These are phyloP conservation scores for Chironex yamaguchii DNA, from an alignment of 30 jellyfish, hydroid and myxozoan genomes.

Conservation along the genomic window DNA sequence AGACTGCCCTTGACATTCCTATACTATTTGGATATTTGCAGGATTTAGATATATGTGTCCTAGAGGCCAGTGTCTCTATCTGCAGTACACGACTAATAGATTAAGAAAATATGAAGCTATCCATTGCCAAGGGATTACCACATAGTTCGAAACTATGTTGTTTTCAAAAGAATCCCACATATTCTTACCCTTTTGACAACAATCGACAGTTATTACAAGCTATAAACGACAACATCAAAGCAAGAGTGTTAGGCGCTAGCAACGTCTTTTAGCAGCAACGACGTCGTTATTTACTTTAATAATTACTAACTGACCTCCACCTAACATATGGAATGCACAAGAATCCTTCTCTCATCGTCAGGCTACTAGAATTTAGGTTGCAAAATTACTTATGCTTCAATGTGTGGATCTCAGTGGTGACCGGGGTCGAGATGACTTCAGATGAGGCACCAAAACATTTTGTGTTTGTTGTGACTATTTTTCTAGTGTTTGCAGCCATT, in stretches of 20 bases:
- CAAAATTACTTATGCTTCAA: too few relatives aligned
- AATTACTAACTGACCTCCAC: too few relatives aligned
- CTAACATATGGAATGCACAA: too few relatives aligned
- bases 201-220: background rate
- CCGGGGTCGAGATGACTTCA: too few relatives aligned
- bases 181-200: background rate
- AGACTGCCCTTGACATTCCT: background rate
- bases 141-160: background rate
- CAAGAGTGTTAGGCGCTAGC: background rate
- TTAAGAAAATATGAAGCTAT: background rate
- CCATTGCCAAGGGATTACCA: background rate
- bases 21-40: background rate
- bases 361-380: too few relatives aligned
- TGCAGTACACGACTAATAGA: background rate
- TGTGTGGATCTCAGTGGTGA: too few relatives aligned
- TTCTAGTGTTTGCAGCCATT: too few relatives aligned
- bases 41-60: background rate
- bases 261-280: too few relatives aligned
- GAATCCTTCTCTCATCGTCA: too few relatives aligned
- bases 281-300: too few relatives aligned
- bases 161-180: background rate
- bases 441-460: too few relatives aligned
- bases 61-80: slow-evolving; percentile 22
- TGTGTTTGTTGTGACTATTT: too few relatives aligned
- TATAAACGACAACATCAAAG: background rate